Evolutionary conservation across 2,797 vertebrate species (phyloP).

Genomic region (Dendrocincla fuliginosa): DNA sequence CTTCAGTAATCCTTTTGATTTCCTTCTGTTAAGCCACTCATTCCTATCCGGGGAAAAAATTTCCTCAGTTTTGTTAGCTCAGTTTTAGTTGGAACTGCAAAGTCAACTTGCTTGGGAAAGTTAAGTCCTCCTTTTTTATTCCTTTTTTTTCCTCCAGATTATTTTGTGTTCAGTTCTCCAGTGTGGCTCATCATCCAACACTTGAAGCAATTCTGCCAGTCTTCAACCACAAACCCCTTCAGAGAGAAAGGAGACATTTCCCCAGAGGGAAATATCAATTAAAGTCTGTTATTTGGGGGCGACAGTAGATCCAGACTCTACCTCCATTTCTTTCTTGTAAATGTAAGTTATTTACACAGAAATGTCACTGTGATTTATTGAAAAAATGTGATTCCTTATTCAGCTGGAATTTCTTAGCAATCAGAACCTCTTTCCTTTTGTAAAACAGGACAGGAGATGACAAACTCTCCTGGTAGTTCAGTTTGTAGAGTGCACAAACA

Average conservation of each 20-base stretch:
- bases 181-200: not conserved
- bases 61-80: not conserved
- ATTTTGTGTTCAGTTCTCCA: not conserved
- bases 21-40: not conserved
- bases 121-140: not conserved
- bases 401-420: not conserved
- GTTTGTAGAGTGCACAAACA: not conserved
- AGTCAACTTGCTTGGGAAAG: not conserved
- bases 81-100: not conserved
- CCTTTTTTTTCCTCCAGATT: not conserved
- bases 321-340: not conserved
- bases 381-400: not conserved
- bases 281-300: not conserved
- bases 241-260: not conserved
- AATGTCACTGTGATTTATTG: not conserved
- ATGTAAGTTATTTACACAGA: not conserved
- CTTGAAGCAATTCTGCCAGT: not conserved
- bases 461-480: not conserved
- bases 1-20: not conserved
- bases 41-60: not conserved
- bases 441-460: not conserved
- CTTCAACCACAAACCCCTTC: not conserved
- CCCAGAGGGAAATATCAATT: not conserved
- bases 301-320: not conserved
- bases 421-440: not conserved